Evolutionary conservation across 2,113 vertebrate genomes (phyloP), one percentile per base, ranked within the genome.

Genomic region (Oryctolagus cuniculus): DNA sequence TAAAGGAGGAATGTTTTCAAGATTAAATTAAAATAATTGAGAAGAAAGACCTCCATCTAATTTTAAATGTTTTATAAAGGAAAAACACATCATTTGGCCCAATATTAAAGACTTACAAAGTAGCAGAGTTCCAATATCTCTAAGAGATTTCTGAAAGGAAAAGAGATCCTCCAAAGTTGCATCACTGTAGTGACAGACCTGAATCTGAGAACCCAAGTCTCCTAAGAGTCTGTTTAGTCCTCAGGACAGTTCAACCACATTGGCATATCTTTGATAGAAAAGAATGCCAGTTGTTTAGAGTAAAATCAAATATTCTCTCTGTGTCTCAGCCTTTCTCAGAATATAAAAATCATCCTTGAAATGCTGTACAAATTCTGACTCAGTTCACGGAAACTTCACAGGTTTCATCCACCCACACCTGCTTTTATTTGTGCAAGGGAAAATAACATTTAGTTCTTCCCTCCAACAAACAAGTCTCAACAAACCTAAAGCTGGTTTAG

Each of bases 341-440:
- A 66, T 63, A 85, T 15, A 91, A 91, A 58, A 88, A 34, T 73
- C 75, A 49, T 58, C n/a, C 36, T 95, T 80, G 81, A 91, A 84
- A 91, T 87, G 79, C 90, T 51, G 70, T 89, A 49, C 38, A 78
- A 58, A 51, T 87, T 87, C 94, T 96, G 91, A 93, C 36, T 97
- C 95, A 96, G 90, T 81, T 22, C 63, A 74, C 21, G 29, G 72
- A 86, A 75, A 31, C 49, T 34, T 89, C 66, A 55, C 22, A 67
- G 36, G 90, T 96, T 97, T 96, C 90, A 86, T 81, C 82, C 92
- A 94, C 70, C 87, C 87, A 94, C 89, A 92, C 22, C 1, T 87
- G 69, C 38, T 36, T 87, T 63, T 94, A 55, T 22, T 0, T 10
- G 73, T 6, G 70, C 74, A 77, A 80, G 53, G 8, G 25, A 67